These are phyloP conservation scores for Gadus chalcogrammus DNA, from an alignment of 2,113 vertebrate genomes.

Conservation along the genomic window DNA sequence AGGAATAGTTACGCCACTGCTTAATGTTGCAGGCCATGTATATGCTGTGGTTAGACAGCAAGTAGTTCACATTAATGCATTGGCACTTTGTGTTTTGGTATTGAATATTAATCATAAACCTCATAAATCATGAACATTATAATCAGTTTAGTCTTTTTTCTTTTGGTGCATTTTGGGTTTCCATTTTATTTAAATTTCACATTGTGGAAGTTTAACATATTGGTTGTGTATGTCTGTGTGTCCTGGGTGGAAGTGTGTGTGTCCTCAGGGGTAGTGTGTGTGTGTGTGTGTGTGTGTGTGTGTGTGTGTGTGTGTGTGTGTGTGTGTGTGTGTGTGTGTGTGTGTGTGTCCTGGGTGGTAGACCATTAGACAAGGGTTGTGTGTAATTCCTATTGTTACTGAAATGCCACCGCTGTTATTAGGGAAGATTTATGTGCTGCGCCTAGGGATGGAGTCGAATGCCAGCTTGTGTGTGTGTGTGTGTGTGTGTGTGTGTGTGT, in stretches of 20 bases:
- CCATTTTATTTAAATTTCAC: background rate
- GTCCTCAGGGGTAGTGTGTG: slow-evolving; percentile 41
- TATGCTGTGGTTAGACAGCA: no score
- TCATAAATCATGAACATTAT: no score
- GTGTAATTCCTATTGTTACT: slow-evolving; percentile 72
- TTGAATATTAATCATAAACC: no score
- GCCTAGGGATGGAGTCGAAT: slow-evolving; percentile 65
- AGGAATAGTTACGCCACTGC: no score
- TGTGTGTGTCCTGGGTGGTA: slow-evolving; percentile 52
- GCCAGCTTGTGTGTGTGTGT: slow-evolving; percentile 46
- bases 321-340: slow-evolving; percentile 28
- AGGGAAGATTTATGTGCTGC: slow-evolving; percentile 68
- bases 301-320: background rate
- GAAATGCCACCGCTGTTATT: slow-evolving; percentile 73
- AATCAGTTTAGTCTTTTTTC: no score
- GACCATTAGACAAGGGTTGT: slow-evolving; percentile 60
- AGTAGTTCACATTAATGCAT: no score
- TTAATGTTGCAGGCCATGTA: no score
- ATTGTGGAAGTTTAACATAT: background rate
- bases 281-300: slow-evolving; percentile 21
- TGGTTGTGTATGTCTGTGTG: slow-evolving; percentile 1
- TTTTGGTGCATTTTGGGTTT: no score
- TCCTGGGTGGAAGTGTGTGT: slow-evolving; percentile 23
- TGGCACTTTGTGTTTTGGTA: no score
- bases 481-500: slow-evolving; percentile 16